Percentiles rank a stretch among this genome's conserved stretches.
phyloP scores from a whole-genome alignment of 1,140 invertebrate genomes.

The Apocrypta bakeri region DNA sequence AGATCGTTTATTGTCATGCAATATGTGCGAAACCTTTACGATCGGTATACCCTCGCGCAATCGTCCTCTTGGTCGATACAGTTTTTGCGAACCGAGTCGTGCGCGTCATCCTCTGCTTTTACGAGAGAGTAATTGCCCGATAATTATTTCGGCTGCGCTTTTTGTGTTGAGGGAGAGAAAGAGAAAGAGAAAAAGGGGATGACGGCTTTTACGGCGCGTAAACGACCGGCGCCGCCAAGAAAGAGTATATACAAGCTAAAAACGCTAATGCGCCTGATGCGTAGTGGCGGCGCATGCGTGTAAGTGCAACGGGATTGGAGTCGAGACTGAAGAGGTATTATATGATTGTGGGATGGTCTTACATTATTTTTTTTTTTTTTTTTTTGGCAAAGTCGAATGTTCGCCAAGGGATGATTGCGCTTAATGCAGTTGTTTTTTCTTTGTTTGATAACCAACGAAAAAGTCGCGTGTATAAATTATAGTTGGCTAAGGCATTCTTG shows the following conservation, averaged over 20 bases:
- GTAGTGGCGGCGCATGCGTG: background rate
- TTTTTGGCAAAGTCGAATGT: no score
- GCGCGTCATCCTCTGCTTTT: conserved; percentile 52
- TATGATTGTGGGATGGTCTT: no score
- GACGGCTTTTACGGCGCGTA: conserved; percentile 36
- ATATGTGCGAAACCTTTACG: conserved; percentile 16
- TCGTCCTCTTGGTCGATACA: background rate
- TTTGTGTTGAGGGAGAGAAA: background rate
- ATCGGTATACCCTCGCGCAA: background rate
- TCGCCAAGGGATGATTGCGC: no score
- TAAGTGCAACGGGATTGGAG: background rate
- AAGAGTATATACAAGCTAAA: background rate
- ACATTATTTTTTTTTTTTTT: no score
- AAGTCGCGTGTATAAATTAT: background rate
- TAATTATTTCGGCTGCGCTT: conserved; percentile 55
- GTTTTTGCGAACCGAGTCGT: background rate
- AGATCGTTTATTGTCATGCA: conserved; percentile 40
- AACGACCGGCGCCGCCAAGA: conserved; percentile 20
- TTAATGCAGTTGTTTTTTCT: no score
- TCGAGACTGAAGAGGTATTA: no score
- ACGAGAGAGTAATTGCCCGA: conserved; percentile 63
- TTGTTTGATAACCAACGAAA: background rate
- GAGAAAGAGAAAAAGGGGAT: background rate
- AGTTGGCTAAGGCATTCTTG: no score
- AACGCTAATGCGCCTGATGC: conserved; percentile 27